Base-by-base conservation (phyloP, 2,113 vertebrate genomes). In the Beaufortia kweichowensis region DNA sequence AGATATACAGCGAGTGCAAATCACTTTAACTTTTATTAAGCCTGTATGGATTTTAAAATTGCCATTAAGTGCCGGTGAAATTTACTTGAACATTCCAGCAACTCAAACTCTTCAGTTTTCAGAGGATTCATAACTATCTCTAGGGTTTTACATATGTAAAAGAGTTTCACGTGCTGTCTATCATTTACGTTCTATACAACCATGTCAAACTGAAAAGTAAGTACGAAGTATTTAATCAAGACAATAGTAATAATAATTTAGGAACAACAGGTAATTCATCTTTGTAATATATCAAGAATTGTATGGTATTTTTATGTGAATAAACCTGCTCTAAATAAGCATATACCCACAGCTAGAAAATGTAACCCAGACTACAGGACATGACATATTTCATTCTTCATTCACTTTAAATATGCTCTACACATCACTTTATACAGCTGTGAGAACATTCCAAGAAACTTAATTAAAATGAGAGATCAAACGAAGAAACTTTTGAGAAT, bases 211-310 rank as follows among this genome's bases (percentile, higher is more conserved):
- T n/a, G n/a, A n/a, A n/a, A n/a, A n/a, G n/a, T n/a, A n/a, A n/a
- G n/a, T n/a, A 59, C 26, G 43, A 5, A 62, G 15, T n/a, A 65
- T 75, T 31, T 68, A 57, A 75, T 68, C 53, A 68, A 23, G 29
- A 41, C 29, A 46, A 19, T 48, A 7, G 5, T 2, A 53, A 10
- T 46, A 62, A 68, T 43, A 39, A 68, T 56, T 69, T 17, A 12
- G 29, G 41, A 26, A 41, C 24, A 64, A 76, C 24, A 17, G 14
- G 21, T 70, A 11, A 70, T 81, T 50, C 50, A 72, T 76, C 60
- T 71, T 50, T n/a, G n/a, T n/a, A n/a, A n/a, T n/a, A n/a, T n/a
- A n/a, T n/a, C n/a, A n/a, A n/a, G n/a, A 76, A 48, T 65, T 29
- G 63, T 21, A 60, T 29, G 15, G 19, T n/a, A 61, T 23, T 2